These are phyloP conservation scores for Stichodactyla mertensii DNA, from an alignment of 64 coral and sea anemone genomes.

Conservation along the genomic window DNA sequence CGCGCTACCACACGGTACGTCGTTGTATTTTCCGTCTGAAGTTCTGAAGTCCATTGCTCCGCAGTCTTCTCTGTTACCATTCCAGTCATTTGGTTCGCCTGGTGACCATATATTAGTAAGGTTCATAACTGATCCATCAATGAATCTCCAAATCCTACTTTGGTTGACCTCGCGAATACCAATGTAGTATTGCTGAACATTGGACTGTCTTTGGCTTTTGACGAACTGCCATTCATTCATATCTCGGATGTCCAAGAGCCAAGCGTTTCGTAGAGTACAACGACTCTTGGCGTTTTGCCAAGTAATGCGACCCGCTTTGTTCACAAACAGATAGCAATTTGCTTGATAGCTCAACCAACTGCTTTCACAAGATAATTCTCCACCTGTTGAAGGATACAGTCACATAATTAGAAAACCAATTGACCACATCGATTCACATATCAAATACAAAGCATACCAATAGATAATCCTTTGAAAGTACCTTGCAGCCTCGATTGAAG, in stretches of 20 bases:
- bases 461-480: background rate
- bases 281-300: background rate
- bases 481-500: too few species aligned
- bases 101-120: constrained; percentile 13
- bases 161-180: background rate
- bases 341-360: background rate
- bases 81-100: constrained; percentile 20
- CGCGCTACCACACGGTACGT: background rate
- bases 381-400: background rate
- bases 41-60: constrained; percentile 21
- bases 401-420: too few species aligned
- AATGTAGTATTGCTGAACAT: constrained; percentile 8
- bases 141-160: background rate
- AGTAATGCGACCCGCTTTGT: too few species aligned
- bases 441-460: background rate
- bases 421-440: too few species aligned
- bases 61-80: constrained; percentile 23
- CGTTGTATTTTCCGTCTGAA: constrained; percentile 18
- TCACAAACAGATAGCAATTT: background rate
- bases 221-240: constrained; percentile 6
- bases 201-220: background rate
- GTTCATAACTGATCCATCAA: constrained; percentile 12
- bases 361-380: background rate
- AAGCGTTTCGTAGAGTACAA: background rate
- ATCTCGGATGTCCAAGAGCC: constrained; percentile 11